Evolutionary conservation across 2,888 invertebrate species (phyloP), one percentile per base, ranked within the genome.

Genomic region (Dasysyrphus tricinctus): DNA sequence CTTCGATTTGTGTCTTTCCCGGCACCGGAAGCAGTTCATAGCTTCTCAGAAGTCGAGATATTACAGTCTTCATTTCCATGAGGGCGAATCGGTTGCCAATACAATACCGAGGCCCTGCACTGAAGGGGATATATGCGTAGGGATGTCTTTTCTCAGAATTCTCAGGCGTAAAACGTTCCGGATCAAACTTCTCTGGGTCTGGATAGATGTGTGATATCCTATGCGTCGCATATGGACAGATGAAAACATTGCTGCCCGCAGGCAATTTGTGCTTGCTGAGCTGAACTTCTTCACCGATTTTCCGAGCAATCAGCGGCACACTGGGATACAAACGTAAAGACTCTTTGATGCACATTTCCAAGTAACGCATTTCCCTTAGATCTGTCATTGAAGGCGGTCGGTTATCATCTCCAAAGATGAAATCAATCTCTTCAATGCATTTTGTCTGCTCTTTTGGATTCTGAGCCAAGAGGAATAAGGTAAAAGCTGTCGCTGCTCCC

Each of bases 271-370:
- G 89, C 54, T 93, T 93, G 6, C 93, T 93, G 90, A 92, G 85
- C 19, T 89, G 90, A n/a, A 92, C 91, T 34, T 92, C 92, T 88
- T 92, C 93, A 29, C 91, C 91, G 56, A 92, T 84, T 74, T 91
- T 91, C 3, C 93, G 90, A 1, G 92, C 92, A 11, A 93, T 91
- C 5, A 93, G 69, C 3, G 93, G 93, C 2, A 93, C 93, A 85
- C 92, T 93, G 34, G 93, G 93, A 88, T 92, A 93, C 1, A 93
- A 88, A 32, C 96, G 93, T 75, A 96, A 89, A 0, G 95, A 93
- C 91, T 96, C 96, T 90, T 96, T 96, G 59, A 96, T 94, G 89
- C 95, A 95, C 90, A 94, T 94, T 88, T 96, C 96, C 87, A 96
- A 91, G 89, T 95, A 96, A 49, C 94, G 93, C 94, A 96, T 94